Conservation (phyloP, 2,797 vertebrate species). For the Sebastiscus tertius region DNA sequence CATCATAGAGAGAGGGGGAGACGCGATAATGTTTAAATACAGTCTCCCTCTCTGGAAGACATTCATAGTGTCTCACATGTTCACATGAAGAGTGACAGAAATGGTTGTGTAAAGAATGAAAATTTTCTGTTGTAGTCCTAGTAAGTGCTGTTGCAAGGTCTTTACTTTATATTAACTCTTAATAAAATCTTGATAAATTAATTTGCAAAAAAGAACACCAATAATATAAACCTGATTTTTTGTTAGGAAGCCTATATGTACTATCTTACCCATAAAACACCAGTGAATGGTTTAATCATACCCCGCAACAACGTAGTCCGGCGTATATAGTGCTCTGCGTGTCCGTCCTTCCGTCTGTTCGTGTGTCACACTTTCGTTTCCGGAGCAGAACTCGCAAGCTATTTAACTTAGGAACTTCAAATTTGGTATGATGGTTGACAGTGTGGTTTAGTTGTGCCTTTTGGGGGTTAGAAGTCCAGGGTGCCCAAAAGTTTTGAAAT, state of each 20-base stretch:
- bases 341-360: too few species aligned
- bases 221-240: neutral
- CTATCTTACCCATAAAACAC: neutral
- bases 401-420: too few species aligned
- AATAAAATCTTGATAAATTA: neutral
- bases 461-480: too few species aligned
- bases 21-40: neutral
- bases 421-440: too few species aligned
- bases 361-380: too few species aligned
- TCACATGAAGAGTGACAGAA: neutral
- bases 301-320: fast-evolving
- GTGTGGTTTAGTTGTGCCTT: too few species aligned
- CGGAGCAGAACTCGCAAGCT: too few species aligned
- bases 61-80: neutral
- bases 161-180: neutral
- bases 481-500: too few species aligned
- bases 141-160: neutral
- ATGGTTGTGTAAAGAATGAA: neutral
- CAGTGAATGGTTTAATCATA: neutral
- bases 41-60: neutral
- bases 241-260: neutral
- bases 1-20: neutral
- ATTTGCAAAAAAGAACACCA: neutral
- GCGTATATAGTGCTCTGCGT: too few species aligned
- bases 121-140: neutral